Base-by-base conservation (phyloP, 2,797 vertebrate genomes). In the Propithecus deckenii region DNA sequence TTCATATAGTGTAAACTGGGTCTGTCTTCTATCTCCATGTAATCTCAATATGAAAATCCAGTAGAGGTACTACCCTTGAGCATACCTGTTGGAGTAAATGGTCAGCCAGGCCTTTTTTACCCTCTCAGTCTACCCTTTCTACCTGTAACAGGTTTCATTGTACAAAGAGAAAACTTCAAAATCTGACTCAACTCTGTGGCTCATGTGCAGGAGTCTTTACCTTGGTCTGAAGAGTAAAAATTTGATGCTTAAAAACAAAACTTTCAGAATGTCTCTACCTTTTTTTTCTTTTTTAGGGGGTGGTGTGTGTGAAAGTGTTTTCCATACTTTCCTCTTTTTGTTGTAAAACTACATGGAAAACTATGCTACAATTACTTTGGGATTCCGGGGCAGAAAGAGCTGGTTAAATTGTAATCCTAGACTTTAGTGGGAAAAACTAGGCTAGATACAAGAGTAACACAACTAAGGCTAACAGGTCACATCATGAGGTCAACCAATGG, bases 291-390 rank as follows among this genome's bases (percentile, higher is more conserved):
- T 55, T 55, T 55, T 55, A 7, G 59, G 5, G 59, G 32, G 5
- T 30, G 4, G 59, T 63, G 5, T 30, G 4, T 15, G 30, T 63
- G 52, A 83, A 95, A 91, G 25, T 83, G 8, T 75, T 93, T 96
- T 55, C 48, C 32, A 22, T 72, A 48, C 30, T 93, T 95, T 57
- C 71, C 65, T 94, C 48, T 92, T 90, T 84, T 32, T 88, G 38
- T 96, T 90, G 17, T 74, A 84, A 96, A 97, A 89, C 46, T 89
- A 48, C 23, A 35, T 75, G 74, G 18, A 57, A 84, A 86, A 84
- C 48, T 52, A 52, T 75, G 81, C 52, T 71, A 7, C 48, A 89
- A 38, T 79, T 30, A 59, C 48, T 94, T 94, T 86, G 69, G 30
- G 23, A 91, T 86, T 88, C 83, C 63, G 15, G 61, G 25, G 80